Conservation (phyloP, 2,113 vertebrate genomes). For the Gadus macrocephalus region DNA sequence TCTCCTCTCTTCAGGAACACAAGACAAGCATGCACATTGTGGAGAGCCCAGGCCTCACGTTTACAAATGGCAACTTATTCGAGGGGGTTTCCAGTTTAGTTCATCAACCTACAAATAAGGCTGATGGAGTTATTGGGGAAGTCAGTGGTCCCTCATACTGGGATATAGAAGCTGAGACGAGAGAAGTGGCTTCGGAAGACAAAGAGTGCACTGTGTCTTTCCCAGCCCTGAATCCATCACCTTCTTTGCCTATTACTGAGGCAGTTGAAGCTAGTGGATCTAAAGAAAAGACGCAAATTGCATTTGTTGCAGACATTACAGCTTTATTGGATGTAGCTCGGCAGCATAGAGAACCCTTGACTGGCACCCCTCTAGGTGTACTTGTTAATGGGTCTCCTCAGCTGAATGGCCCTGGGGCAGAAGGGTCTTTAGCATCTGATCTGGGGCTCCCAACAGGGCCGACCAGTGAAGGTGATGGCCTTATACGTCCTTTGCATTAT, state of each 20-base stretch:
- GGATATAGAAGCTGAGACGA: conserved; percentile 68
- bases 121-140: conserved; percentile 22
- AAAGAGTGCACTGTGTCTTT: conserved; percentile 64
- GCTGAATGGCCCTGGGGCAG: conserved; percentile 16
- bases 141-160: conserved; percentile 64
- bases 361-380: neutral
- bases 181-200: conserved; percentile 55
- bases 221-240: conserved; percentile 70
- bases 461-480: neutral
- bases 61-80: conserved; percentile 63
- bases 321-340: neutral
- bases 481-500: conserved; percentile 2
- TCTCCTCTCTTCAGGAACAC: conserved; percentile 70
- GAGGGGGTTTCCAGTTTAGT: conserved; percentile 50
- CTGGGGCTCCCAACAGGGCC: conserved; percentile 13
- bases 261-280: conserved; percentile 27
- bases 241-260: conserved; percentile 58
- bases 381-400: conserved; percentile 11
- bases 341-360: neutral
- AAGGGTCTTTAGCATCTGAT: conserved; percentile 7
- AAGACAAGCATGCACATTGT: conserved; percentile 59
- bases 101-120: conserved; percentile 43
- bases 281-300: conserved; percentile 26
- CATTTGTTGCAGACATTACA: neutral
- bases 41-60: conserved; percentile 55